Evolutionary conservation across 1,140 invertebrate species (phyloP).

Genomic region (Tetragonula clypearis): DNA sequence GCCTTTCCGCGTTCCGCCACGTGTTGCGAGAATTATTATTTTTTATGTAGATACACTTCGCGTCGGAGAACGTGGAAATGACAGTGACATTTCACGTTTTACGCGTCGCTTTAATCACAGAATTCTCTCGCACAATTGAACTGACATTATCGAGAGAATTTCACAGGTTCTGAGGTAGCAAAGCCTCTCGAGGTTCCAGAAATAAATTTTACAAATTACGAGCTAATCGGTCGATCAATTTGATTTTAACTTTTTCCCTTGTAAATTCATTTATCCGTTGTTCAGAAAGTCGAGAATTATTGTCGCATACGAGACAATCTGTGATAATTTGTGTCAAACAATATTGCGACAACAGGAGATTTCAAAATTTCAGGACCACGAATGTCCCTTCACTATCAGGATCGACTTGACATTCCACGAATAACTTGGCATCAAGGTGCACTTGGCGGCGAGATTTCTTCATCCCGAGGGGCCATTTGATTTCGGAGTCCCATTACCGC

Average conservation of each 20-base stretch:
- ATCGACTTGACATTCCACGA: not conserved
- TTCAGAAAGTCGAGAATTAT: not conserved
- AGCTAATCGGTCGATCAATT: too few relatives aligned
- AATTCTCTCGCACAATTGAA: not conserved
- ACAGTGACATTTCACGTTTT: not conserved
- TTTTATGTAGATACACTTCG: not conserved
- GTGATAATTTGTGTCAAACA: not conserved
- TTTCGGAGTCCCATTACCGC: too few relatives aligned
- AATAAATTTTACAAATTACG: not conserved
- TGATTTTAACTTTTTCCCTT: too few relatives aligned
- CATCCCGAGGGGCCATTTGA: not conserved
- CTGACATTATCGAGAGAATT: not conserved
- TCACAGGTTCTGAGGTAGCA: not conserved
- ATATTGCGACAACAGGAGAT: not conserved
- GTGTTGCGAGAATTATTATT: not conserved
- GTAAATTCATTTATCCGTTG: not conserved
- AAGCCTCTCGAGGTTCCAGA: not conserved
- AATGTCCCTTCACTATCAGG: not conserved
- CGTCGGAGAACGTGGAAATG: too few relatives aligned
- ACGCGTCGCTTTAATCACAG: not conserved
- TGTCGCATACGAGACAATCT: too few relatives aligned
- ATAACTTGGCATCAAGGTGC: not conserved
- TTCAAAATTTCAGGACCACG: not conserved
- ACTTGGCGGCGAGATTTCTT: not conserved
- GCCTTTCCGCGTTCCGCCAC: constrained; percentile 1